Conservation (phyloP, 2,888 invertebrate species). For the Rotaria socialis region DNA sequence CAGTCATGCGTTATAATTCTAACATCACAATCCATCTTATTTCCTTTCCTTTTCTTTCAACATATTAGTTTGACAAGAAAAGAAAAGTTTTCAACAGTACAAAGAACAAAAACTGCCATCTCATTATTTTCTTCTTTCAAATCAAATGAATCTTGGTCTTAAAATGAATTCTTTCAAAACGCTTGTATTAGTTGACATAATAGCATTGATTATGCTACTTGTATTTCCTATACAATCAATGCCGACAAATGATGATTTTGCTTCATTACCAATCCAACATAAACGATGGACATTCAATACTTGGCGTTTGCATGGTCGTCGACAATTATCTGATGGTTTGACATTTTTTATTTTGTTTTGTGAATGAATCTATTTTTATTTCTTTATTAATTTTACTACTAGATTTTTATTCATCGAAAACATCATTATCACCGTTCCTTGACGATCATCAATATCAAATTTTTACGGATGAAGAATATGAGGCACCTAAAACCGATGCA, state of each 20-base stretch:
- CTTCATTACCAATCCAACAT: not conserved
- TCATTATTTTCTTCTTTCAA: not conserved
- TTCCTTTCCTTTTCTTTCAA: not conserved
- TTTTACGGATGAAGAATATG: not conserved
- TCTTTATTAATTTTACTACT: not conserved
- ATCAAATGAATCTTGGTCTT: not conserved
- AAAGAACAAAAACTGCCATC: not conserved
- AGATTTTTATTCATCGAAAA: not conserved
- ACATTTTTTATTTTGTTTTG: not conserved
- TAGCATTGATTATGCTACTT: not conserved
- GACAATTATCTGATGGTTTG: not conserved
- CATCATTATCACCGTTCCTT: not conserved
- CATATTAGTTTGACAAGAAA: not conserved
- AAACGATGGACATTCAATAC: constrained; percentile 11
- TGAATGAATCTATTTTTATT: not conserved
- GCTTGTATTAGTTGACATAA: not conserved
- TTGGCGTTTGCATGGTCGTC: not conserved
- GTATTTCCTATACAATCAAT: not conserved
- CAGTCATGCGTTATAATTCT: not conserved
- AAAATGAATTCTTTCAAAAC: not conserved
- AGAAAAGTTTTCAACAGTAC: not conserved
- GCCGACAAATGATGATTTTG: not conserved
- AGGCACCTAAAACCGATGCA: not conserved
- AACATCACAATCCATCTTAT: not conserved
- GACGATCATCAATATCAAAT: not conserved